Base-by-base conservation (phyloP, 2,888 invertebrate genomes). In the Trimorus sp. region DNA sequence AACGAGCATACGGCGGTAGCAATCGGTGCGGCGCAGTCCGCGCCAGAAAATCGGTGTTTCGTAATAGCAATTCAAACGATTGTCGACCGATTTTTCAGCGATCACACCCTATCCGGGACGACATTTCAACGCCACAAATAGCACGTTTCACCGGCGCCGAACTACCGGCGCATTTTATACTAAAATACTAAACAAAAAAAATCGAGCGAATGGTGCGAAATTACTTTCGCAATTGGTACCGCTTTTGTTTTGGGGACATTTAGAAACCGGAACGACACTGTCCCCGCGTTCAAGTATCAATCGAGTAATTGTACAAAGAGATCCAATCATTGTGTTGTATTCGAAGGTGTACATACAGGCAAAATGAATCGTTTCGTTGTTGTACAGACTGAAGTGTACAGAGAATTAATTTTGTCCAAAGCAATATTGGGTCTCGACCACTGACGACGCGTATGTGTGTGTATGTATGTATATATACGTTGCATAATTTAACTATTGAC, bases 381-480 rank as follows among this genome's bases (percentile, higher is more conserved):
- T 82, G 82, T 77, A 82, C 82, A 82, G 82, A 63, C 11, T 54
- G 62, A 76, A 62, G 54, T 76, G 71, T 80, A 80, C 45, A 76
- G 60, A 59, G 48, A 2, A 54, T 63, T 45, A 59, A 42, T 74
- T 79, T 75, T 59, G 36, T n/a, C 37, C 58, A 45, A 54, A 26
- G 38, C 14, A 42, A 51, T 0, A 9, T 49, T 71, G 59, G 63
- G 11, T 42, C 58, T 5, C 56, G 63, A 65, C 58, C 11, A 12
- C 45, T 9, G 14, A 45, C 38, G 9, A 60, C n/a, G 40, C 4
- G 15, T 51, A 68, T 42, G n/a, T 48, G n/a, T 60, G 60, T 42
- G n/a, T 62, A 69, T 69, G 59, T 66, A 63, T 59, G 12, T 71
- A 59, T 78, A 38, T 54, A 42, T 42, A 11, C 26, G 53, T 26